A percentile compares a stretch with the other conserved stretches of the same genome.
Evolutionary conservation across 2,797 vertebrate species (phyloP).

Genomic region (Ctenochaetus hawaiiensis): DNA sequence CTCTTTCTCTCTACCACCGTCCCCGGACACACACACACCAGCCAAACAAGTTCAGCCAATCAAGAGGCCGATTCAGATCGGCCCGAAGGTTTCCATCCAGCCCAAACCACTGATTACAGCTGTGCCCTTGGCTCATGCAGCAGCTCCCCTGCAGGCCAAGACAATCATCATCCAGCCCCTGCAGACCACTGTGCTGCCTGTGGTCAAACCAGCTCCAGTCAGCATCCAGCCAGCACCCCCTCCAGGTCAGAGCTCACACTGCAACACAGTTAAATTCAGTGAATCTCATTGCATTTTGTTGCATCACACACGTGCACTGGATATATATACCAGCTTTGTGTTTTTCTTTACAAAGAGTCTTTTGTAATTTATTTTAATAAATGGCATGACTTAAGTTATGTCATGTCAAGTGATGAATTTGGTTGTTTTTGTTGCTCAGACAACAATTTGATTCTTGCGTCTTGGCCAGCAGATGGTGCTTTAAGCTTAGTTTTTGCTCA

Average conservation of each 20-base stretch:
- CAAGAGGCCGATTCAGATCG: constrained; percentile 87
- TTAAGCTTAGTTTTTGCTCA: constrained; percentile 37
- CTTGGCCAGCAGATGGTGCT: constrained; percentile 75
- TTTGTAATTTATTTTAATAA: neutral
- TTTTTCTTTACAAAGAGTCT: neutral
- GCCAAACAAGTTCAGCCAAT: constrained; percentile 78
- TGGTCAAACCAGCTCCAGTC: constrained; percentile 88
- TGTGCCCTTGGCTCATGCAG: constrained; percentile 84
- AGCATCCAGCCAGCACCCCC: constrained; percentile 90
- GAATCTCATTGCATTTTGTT: neutral
- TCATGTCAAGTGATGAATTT: constrained; percentile 1
- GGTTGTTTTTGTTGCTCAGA: neutral
- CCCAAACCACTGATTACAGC: constrained; percentile 91
- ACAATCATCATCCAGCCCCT: constrained; percentile 94
- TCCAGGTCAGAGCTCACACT: constrained; percentile 84
- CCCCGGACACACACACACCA: constrained; percentile 48
- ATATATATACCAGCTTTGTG: neutral
- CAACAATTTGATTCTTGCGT: neutral
- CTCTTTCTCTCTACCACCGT: neutral
- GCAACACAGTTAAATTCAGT: constrained; percentile 20
- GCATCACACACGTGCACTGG: constrained; percentile 3
- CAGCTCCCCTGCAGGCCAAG: constrained; percentile 87
- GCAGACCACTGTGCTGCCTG: constrained; percentile 84
- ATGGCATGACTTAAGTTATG: neutral
- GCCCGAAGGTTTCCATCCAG: constrained; percentile 90